Evolutionary conservation across 2,113 vertebrate genomes (phyloP), one percentile per base, ranked within the genome.

Genomic region (Abramis brama): DNA sequence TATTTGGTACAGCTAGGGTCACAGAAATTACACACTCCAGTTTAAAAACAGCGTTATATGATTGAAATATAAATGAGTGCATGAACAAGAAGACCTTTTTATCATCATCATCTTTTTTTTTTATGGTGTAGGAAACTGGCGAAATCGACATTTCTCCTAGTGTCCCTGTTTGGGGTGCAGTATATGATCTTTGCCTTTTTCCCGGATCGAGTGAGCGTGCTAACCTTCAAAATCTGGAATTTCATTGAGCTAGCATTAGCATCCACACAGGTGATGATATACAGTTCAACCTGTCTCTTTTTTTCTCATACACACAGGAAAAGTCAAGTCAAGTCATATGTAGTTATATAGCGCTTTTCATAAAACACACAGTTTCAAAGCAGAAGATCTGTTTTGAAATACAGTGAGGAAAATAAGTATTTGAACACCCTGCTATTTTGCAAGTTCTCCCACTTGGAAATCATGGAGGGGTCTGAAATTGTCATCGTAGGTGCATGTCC

Each of bases 101-200:
- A 8, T 36, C 17, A 71, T 70, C 19, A 39, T 39, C 33, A 8
- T 55, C 1, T 27, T 13, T 66, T 33, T 70, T 70, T 9, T 33
- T 77, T 8, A 45, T 66, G 57, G 30, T 27, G 52, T 78, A 99
- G 98, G 94, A 96, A 95, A 82, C 95, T 99, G 89, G 96, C 96
- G 80, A 98, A 97, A 88, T 98, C 98, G 82, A 99, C 96, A 0
- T 96, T 99, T 15, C 95, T 99, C 64, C 95, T 99, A 82, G 97
- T 99, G 87, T 96, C 96, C 17, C 96, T 99, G 79, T 99, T 99
- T 2, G 98, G 98, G 7, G 87, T 97, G 64, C 97, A 99, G 88
- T 99, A 97, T 87, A 95, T 97, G 66, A 86, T 99, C 87, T 99
- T 99, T 1, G 96, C 95, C 62, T 97, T 99, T 90, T 93, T 97